Evolutionary conservation across 2,113 vertebrate species (phyloP).

Genomic region (Acrocephalus arundinaceus): DNA sequence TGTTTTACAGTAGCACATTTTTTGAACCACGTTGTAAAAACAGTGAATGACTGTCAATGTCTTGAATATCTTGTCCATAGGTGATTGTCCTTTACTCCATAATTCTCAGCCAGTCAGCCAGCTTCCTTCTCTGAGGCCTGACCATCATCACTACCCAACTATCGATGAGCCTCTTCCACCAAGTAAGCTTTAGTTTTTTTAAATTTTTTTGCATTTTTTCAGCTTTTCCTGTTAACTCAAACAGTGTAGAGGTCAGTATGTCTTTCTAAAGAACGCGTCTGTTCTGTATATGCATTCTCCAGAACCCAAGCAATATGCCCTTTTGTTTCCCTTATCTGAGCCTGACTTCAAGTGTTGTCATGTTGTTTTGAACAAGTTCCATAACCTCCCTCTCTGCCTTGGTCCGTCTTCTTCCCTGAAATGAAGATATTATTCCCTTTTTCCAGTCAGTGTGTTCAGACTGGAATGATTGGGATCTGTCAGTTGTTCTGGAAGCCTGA

Average conservation of each 20-base stretch:
- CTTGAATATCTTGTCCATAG: constrained; percentile 82
- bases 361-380: constrained; percentile 8
- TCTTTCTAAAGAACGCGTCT: constrained; percentile 41
- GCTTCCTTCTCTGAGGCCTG: constrained; percentile 91
- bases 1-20: constrained; percentile 69
- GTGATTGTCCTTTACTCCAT: constrained; percentile 84
- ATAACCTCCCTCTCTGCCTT: neutral
- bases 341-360: neutral
- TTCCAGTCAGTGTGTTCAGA: neutral
- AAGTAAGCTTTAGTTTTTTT: constrained; percentile 90
- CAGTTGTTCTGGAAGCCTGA: neutral
- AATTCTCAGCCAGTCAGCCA: constrained; percentile 89
- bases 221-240: constrained; percentile 64
- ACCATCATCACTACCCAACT: constrained; percentile 94
- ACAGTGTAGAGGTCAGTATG: constrained; percentile 71
- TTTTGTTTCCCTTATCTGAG: constrained; percentile 13
- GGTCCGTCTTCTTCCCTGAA: neutral
- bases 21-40: constrained; percentile 60
- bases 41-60: constrained; percentile 76
- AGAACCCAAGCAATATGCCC: neutral
- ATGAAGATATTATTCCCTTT: neutral
- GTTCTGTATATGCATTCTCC: neutral
- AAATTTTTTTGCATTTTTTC: constrained; percentile 61
- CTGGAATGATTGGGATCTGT: neutral
- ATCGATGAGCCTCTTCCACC: constrained; percentile 95